phyloP scores from a whole-genome alignment of 2,113 vertebrate genomes.

The Poicephalus meyeri region DNA sequence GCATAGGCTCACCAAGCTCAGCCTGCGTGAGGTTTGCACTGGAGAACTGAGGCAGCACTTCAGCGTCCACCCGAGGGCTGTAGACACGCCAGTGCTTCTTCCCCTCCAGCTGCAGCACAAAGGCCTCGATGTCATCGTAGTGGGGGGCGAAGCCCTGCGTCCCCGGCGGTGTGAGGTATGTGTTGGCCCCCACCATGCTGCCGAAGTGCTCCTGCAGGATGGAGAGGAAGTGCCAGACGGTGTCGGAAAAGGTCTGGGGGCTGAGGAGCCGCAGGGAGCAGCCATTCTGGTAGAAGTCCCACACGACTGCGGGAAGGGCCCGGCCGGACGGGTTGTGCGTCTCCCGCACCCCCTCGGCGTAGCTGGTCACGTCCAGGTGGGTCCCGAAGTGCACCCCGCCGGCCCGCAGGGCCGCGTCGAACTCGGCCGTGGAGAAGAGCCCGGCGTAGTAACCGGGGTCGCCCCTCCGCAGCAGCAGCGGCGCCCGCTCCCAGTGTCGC shows the following conservation, averaged over 20 bases:
- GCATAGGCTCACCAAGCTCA: conserved; percentile 84
- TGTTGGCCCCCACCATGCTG: conserved; percentile 94
- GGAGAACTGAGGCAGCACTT: conserved; percentile 72
- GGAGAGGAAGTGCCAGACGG: conserved; percentile 89
- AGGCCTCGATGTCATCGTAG: conserved; percentile 97
- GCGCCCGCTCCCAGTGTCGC: conserved; percentile 90
- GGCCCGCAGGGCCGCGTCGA: conserved; percentile 84
- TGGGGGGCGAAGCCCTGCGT: conserved; percentile 96
- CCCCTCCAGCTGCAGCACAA: conserved; percentile 94
- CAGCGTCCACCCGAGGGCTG: conserved; percentile 76
- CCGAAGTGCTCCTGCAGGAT: conserved; percentile 93
- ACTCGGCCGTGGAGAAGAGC: conserved; percentile 90
- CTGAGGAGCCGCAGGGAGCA: conserved; percentile 92
- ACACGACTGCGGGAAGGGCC: conserved; percentile 86
- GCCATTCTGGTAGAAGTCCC: conserved; percentile 91
- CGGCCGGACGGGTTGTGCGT: conserved; percentile 89
- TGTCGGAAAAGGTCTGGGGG: conserved; percentile 89
- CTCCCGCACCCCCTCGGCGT: conserved; percentile 83
- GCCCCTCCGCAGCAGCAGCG: conserved; percentile 83
- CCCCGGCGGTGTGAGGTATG: conserved; percentile 91
- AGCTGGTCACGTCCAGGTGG: conserved; percentile 95
- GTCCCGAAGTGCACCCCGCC: conserved; percentile 88
- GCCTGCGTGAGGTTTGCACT: conserved; percentile 83
- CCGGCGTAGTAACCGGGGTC: conserved; percentile 86
- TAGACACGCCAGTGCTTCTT: conserved; percentile 96